A percentile compares a stretch with the other conserved stretches of the same genome.
Evolutionary conservation across 1,140 invertebrate genomes (phyloP).

Genomic region (Bombyx mori): DNA sequence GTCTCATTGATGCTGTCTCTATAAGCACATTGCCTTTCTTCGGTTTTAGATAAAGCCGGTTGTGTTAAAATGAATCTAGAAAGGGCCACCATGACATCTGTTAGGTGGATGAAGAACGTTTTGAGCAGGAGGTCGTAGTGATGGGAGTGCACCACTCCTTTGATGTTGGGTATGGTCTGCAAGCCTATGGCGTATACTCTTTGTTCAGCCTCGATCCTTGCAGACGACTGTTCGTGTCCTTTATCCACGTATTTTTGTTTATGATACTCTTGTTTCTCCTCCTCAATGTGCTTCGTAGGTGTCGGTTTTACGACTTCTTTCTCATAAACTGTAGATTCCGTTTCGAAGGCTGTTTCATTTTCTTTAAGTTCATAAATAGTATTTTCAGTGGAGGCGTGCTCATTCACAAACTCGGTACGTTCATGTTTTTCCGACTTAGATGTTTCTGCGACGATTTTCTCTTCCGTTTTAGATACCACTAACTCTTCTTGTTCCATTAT

Average conservation of each 20-base stretch:
- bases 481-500: background rate
- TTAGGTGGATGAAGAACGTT: constrained; percentile 60
- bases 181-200: constrained; percentile 38
- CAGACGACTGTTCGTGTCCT: too few species aligned
- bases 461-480: background rate
- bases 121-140: constrained; percentile 48
- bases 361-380: too few species aligned
- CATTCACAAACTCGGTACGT: background rate
- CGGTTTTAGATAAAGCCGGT: constrained; percentile 11
- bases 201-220: constrained; percentile 20
- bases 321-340: too few species aligned
- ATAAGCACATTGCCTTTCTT: background rate
- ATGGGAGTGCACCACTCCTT: constrained; percentile 25
- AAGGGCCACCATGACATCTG: constrained; percentile 59
- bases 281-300: too few species aligned
- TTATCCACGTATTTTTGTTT: too few species aligned
- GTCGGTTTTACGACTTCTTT: too few species aligned
- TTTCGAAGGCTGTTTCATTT: too few species aligned
- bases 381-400: too few species aligned
- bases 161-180: constrained; percentile 48
- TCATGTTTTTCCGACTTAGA: background rate
- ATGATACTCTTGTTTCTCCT: too few species aligned
- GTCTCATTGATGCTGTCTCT: background rate
- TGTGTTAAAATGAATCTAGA: constrained; percentile 39
- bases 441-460: background rate